These are phyloP conservation scores for Eupithecia subfuscata DNA, from an alignment of 2,888 invertebrate species.

Conservation along the genomic window DNA sequence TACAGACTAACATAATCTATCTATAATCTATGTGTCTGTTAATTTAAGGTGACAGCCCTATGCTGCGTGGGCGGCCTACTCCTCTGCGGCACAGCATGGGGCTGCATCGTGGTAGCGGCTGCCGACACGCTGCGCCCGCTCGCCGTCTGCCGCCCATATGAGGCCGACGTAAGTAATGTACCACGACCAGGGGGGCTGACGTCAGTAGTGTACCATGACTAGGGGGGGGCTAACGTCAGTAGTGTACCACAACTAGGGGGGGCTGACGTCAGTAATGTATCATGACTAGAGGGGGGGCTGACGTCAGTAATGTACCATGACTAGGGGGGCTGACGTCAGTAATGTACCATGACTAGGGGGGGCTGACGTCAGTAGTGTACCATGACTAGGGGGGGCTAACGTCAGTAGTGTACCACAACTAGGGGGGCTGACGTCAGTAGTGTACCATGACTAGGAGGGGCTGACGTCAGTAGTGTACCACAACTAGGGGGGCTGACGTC, in stretches of 20 bases:
- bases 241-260: constrained; percentile 82
- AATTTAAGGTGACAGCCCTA: constrained; percentile 87
- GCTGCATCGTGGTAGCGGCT: constrained; percentile 96
- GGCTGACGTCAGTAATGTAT: constrained; percentile 81
- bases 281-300: no score
- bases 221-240: not conserved
- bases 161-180: constrained; percentile 87
- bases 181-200: constrained; percentile 90
- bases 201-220: constrained; percentile 62
- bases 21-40: not conserved
- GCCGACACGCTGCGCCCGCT: constrained; percentile 91
- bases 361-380: no score
- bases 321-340: constrained; percentile 90
- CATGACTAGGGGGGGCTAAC: no score
- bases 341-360: not conserved
- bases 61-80: constrained; percentile 87
- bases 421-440: constrained; percentile 82
- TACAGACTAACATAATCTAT: not conserved
- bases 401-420: no score
- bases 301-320: constrained; percentile 85
- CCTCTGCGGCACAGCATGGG: constrained; percentile 97
- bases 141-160: constrained; percentile 96
- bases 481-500: constrained; percentile 93
- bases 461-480: constrained; percentile 71
- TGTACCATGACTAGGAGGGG: no score